phyloP scores from a whole-genome alignment of 2,113 vertebrate species.

The Cricetomys ansorgei region DNA sequence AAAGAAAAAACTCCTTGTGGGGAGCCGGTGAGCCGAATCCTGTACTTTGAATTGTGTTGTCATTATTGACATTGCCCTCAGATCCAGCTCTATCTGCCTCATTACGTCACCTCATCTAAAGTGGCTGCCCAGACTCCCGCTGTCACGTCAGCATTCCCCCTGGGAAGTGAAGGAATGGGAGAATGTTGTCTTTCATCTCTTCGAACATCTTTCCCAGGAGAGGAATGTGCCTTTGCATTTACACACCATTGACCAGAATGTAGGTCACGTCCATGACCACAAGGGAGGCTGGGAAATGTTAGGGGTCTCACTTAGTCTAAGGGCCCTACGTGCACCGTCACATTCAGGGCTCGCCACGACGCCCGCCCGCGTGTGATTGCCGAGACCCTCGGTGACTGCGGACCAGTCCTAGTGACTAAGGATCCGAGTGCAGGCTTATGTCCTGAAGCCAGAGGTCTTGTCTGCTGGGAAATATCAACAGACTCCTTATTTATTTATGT shows the following conservation, averaged over 20 bases:
- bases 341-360: neutral
- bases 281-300: neutral
- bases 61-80: neutral
- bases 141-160: neutral
- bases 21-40: neutral
- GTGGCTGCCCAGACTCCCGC: neutral
- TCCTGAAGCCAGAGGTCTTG: neutral
- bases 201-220: neutral
- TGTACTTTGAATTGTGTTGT: neutral
- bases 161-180: neutral
- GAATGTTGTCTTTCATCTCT: neutral
- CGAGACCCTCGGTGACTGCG: neutral
- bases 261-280: neutral
- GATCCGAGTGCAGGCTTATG: neutral
- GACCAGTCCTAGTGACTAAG: neutral
- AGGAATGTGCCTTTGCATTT: neutral
- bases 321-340: neutral
- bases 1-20: neutral
- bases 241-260: neutral
- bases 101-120: neutral
- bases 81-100: neutral
- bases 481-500: neutral
- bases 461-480: neutral
- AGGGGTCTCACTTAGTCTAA: neutral
- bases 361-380: neutral